Base-by-base conservation (phyloP, 2,888 invertebrate species). In the Lasioglossum figueresi region DNA sequence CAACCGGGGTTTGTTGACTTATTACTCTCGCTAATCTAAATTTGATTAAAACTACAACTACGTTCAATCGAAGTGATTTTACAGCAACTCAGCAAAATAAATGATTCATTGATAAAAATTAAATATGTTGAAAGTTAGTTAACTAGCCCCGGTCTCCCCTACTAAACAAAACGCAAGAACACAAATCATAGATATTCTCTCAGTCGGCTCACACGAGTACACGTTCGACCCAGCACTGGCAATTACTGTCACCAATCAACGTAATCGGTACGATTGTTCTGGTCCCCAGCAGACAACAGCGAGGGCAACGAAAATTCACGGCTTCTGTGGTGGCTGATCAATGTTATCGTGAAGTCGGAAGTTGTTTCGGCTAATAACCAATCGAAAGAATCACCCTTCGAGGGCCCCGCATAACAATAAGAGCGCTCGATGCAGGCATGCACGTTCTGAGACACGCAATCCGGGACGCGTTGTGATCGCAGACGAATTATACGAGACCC, bases 371-470 rank as follows among this genome's bases (percentile, higher is more conserved):
- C 31, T 74, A 79, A 71, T 56, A 75, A 81, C 82, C 77, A 82
- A 82, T 76, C 79, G 63, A 31, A 78, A 66, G 76, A 52, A 87
- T 84, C 87, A 72, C 70, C 70, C 56, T 82, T 66, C 72, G 37
- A 76, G 84, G 76, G 73, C 31, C 34, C 23, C 52, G 56, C 75
- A 23, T 90, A 90, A 86, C 81, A 85, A 82, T 79, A 80, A 79
- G 73, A 59, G 68, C 74, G 43, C 68, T 80, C 84, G 81, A 82
- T 84, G 76, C 72, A 70, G 63, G 81, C 80, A 74, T 84, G 84
- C 88, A 86, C 66, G 80, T 82, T 84, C 76, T 87, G 74, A 73
- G 59, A 72, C 87, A 90, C 88, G 90, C 88, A 76, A 90, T 74
- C 74, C 77, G 19, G 19, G 34, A 59, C 68, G 72, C 45, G 52